phyloP scores from a whole-genome alignment of 1,140 invertebrate genomes.

The Matsumurasca onukii region DNA sequence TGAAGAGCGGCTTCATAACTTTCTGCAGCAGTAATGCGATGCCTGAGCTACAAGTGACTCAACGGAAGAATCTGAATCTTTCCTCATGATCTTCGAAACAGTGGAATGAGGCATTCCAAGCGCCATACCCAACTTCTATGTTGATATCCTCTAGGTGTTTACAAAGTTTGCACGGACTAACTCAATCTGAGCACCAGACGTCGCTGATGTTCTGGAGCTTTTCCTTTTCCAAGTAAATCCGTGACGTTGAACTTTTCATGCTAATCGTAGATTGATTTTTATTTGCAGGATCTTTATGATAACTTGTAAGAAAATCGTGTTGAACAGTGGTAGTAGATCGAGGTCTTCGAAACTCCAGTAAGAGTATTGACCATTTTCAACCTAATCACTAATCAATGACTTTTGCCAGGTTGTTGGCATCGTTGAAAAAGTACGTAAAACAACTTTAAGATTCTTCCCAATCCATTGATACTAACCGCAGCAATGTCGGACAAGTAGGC shows the following conservation, averaged over 20 bases:
- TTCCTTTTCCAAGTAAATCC: slow-evolving; percentile 3
- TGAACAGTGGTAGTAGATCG: slow-evolving; percentile 4
- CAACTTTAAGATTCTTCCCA: not conserved
- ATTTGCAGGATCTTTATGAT: slow-evolving; percentile 13
- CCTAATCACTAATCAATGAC: no score
- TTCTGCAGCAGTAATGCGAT: slow-evolving; percentile 5
- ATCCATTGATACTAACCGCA: slow-evolving; percentile 9
- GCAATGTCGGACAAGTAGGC: no score
- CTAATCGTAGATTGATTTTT: slow-evolving; percentile 7
- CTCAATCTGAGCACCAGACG: slow-evolving; percentile 14
- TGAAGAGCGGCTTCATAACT: slow-evolving; percentile 5
- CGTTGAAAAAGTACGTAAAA: not conserved
- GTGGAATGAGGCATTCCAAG: not conserved
- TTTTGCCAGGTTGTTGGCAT: slow-evolving; percentile 1
- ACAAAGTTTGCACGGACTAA: slow-evolving; percentile 15
- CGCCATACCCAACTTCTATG: not conserved
- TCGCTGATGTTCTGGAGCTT: slow-evolving; percentile 7
- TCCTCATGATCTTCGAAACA: not conserved
- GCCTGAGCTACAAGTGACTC: slow-evolving; percentile 13
- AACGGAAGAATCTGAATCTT: not conserved
- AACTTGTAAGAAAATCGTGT: not conserved
- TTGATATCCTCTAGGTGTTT: slow-evolving; percentile 15
- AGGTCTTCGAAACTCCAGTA: slow-evolving; percentile 3
- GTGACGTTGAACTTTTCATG: not conserved
- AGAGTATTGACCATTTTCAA: no score